Evolutionary conservation across 2,888 invertebrate genomes (phyloP).

Genomic region (Chaitophorus viminalis): DNA sequence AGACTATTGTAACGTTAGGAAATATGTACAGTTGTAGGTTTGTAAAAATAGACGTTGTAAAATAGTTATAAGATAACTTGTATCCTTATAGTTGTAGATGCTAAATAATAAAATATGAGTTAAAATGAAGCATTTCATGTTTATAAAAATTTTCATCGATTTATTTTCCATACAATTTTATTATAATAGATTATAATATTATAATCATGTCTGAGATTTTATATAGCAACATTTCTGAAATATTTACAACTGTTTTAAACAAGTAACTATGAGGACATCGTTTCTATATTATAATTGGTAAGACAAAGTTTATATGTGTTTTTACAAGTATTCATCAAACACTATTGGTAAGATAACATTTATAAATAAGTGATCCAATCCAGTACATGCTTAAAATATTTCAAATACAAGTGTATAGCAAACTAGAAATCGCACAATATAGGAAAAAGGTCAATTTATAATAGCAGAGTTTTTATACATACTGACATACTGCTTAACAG

Average conservation of each 20-base stretch:
- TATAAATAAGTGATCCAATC: no score
- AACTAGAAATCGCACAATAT: no score
- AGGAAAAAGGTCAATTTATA: no score
- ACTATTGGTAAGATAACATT: background rate
- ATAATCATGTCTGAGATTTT: background rate
- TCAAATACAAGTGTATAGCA: no score
- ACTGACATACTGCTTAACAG: no score
- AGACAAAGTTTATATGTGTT: background rate
- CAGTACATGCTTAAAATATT: no score
- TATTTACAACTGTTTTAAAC: no score
- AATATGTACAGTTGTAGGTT: constrained; percentile 58
- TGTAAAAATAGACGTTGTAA: constrained; percentile 58
- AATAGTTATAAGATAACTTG: constrained; percentile 47
- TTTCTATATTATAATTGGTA: background rate
- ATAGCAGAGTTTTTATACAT: no score
- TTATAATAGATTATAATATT: background rate
- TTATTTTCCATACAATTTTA: background rate
- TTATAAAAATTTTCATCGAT: background rate
- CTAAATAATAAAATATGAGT: constrained; percentile 31
- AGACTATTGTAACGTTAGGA: constrained; percentile 38
- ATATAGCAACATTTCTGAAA: background rate
- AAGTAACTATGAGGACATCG: no score
- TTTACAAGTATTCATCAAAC: background rate
- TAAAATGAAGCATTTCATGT: constrained; percentile 30
- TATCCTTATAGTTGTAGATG: constrained; percentile 58